Evolutionary conservation across 2,113 vertebrate species (phyloP).

Genomic region (human (Homo sapiens)): GRCh38 chr19:38681501-38682000

Average conservation of each 20-base stretch:
- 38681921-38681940: no score
- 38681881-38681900: no score
- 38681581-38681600: slow-evolving; percentile 3
- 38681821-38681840: neutral
- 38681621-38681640: slow-evolving; percentile 51
- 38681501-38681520: neutral
- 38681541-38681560: neutral
- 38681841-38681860: neutral
- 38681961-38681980: no score
- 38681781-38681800: neutral
- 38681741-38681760: neutral
- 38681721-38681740: neutral
- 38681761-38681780: neutral
- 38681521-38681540: neutral
- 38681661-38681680: neutral
- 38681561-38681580: slow-evolving; percentile 53
- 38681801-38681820: neutral
- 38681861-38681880: no score
- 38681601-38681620: slow-evolving; percentile 55
- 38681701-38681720: neutral
- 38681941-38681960: no score
- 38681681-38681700: rapidly evolving
- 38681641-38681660: slow-evolving; percentile 5
- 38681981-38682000: no score
- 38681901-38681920: no score